Evolutionary conservation across 2,888 invertebrate species (phyloP), one percentile per base, ranked within the genome.

Genomic region (Tanytarsus gracilentus): DNA sequence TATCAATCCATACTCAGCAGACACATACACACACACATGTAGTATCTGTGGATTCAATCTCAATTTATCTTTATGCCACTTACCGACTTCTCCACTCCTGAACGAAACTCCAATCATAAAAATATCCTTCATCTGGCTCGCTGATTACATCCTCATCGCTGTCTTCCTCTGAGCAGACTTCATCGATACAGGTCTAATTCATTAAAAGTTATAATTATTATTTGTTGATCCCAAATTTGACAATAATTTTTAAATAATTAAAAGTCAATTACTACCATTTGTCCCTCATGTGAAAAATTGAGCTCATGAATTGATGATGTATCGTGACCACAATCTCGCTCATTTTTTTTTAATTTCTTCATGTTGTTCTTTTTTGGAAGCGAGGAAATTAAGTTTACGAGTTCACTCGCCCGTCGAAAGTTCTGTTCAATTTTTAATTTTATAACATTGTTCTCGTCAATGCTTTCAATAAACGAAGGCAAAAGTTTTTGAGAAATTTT

Each of bases 31-130:
- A n/a, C n/a, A n/a, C n/a, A 44, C 44, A n/a, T 44, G 18, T 23
- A 2, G 11, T 44, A 44, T 44, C 11, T 23, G 18, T 44, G 18
- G 23, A 44, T 44, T 30, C 11, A 26, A 33, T n/a, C 8, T 36
- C 26, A 33, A 51, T 33, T 23, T 14, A 16, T 30, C 49, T 18
- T 18, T n/a, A n/a, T n/a, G n/a, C n/a, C 18, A 44, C 14, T 69
- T 73, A 83, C 83, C 83, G 79, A 73, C 81, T 79, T 68, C 85
- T 77, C 85, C 85, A 85, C 68, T 81, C 81, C 71, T 85, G 85
- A 52, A 85, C 84, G 69, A 84, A 85, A 68, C 85, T 84, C 85
- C 85, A 85, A 69, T 85, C 85, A 63, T 81, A 82, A 64, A 79
- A 75, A 67, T 76, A 71, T 25, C 71, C 77, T 63, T 72, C 74